Evolutionary conservation across 53 echinoderm and acorn worm genomes (phyloP).

Genomic region (Henricia sp.): DNA sequence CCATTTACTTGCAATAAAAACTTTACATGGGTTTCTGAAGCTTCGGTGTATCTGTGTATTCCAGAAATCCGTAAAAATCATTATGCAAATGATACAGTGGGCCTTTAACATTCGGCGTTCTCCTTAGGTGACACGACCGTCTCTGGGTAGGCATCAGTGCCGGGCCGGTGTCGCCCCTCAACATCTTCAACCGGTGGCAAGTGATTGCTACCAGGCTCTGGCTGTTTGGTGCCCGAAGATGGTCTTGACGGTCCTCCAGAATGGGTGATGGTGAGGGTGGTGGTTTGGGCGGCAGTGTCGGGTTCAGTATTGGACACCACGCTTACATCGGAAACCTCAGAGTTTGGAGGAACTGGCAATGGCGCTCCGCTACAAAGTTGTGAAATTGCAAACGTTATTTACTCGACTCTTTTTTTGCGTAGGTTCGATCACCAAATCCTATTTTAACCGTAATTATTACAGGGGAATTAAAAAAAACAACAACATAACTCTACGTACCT

Average conservation of each 20-base stretch:
- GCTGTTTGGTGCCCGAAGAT: not conserved
- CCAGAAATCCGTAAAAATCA: too few relatives aligned
- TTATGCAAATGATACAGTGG: too few relatives aligned
- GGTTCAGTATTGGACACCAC: not conserved
- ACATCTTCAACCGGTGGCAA: constrained; percentile 14
- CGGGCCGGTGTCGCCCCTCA: not conserved
- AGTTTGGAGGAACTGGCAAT: constrained; percentile 5
- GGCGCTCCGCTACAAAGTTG: not conserved
- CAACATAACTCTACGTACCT: too few relatives aligned
- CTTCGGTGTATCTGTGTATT: too few relatives aligned
- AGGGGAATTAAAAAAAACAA: too few relatives aligned
- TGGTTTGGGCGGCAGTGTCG: not conserved
- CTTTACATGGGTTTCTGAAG: too few relatives aligned
- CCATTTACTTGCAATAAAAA: too few relatives aligned
- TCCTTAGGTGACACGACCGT: too few relatives aligned
- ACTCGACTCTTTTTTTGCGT: not conserved
- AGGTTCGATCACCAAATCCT: not conserved
- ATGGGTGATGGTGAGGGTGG: constrained; percentile 1
- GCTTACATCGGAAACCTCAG: not conserved
- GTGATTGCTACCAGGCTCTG: not conserved
- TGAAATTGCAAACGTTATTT: not conserved
- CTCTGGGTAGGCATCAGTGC: too few relatives aligned
- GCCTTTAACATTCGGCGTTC: too few relatives aligned
- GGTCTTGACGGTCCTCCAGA: not conserved
- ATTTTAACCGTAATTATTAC: not conserved